phyloP scores from a whole-genome alignment of 2,113 vertebrate genomes.

The Centropristis striata region DNA sequence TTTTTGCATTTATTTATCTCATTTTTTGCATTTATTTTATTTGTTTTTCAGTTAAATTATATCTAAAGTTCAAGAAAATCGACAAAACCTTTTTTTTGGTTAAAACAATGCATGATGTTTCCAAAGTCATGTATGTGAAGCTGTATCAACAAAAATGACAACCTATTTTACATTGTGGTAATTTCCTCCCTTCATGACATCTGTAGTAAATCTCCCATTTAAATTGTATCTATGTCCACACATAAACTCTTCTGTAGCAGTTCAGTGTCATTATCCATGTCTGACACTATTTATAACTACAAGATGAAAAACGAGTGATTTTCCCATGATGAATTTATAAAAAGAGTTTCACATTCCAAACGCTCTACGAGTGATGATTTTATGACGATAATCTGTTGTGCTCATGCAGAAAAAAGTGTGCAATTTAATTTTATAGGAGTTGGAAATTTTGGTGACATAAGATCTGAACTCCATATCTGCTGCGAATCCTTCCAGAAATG shows the following conservation, averaged over 20 bases:
- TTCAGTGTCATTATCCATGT: neutral
- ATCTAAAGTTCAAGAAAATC: too few species aligned
- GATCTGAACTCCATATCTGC: conserved; percentile 24
- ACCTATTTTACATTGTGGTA: too few species aligned
- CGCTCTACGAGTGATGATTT: conserved; percentile 27
- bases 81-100: too few species aligned
- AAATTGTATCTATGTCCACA: too few species aligned
- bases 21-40: too few species aligned
- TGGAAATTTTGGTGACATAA: conserved; percentile 42
- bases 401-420: conserved; percentile 13
- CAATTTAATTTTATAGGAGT: conserved; percentile 6
- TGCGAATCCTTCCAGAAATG: conserved; percentile 34
- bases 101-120: too few species aligned
- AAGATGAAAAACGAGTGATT: conserved; percentile 6
- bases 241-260: neutral
- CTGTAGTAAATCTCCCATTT: too few species aligned
- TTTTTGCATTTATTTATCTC: too few species aligned
- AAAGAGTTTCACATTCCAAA: conserved; percentile 21
- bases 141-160: too few species aligned
- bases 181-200: too few species aligned
- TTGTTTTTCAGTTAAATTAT: too few species aligned
- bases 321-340: conserved; percentile 3
- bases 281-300: conserved; percentile 14
- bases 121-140: too few species aligned
- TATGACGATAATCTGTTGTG: conserved; percentile 9